phyloP scores from a whole-genome alignment of 2,888 invertebrate genomes.

The Drosophila glabriapex region DNA sequence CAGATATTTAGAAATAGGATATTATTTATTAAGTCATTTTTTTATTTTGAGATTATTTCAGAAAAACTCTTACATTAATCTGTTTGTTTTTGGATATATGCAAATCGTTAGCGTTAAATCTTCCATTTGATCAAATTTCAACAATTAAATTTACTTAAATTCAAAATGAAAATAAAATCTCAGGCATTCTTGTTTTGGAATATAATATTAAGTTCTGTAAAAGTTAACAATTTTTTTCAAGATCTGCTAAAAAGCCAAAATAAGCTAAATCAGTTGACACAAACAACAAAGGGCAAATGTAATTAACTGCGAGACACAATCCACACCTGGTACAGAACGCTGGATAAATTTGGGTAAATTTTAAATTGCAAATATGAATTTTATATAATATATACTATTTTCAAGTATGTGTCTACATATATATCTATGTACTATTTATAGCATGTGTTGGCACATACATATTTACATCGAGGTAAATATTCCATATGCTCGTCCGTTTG shows the following conservation, averaged over 20 bases:
- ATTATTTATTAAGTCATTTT: not conserved
- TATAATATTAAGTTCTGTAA: not conserved
- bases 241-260: not conserved
- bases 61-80: not conserved
- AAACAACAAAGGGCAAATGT: not conserved
- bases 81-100: not conserved
- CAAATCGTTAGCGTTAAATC: not conserved
- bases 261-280: not conserved
- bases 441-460: conserved; percentile 1
- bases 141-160: not conserved
- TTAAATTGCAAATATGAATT: not conserved
- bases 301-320: not conserved
- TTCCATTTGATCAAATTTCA: not conserved
- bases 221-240: not conserved
- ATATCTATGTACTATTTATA: not conserved
- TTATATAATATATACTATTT: not conserved
- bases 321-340: not conserved
- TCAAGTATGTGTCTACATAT: not conserved
- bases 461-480: conserved; percentile 25
- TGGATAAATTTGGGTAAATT: conserved; percentile 12
- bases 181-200: not conserved
- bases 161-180: not conserved
- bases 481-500: conserved; percentile 42
- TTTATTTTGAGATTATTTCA: not conserved
- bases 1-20: not conserved